Conservation (phyloP, 1,140 invertebrate genomes). For the Odontomachus brunneus region DNA sequence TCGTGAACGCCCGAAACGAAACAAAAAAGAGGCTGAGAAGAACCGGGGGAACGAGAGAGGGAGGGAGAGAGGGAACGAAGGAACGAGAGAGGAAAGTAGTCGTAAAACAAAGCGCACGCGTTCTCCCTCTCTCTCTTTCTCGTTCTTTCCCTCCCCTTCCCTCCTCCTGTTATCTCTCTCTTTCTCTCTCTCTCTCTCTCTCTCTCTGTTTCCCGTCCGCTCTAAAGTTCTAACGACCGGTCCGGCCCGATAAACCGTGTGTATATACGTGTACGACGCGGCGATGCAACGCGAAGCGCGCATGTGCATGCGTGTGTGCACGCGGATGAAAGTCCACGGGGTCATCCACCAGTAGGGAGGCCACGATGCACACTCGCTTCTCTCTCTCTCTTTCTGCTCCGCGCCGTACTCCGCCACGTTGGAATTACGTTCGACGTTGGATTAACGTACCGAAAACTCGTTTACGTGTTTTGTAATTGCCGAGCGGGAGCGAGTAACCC, state of each 20-base stretch:
- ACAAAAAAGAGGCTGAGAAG: not conserved
- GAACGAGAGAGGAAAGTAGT: slow-evolving; percentile 46
- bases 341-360: slow-evolving; percentile 64
- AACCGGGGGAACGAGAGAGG: too few relatives aligned
- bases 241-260: slow-evolving; percentile 66
- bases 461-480: slow-evolving; percentile 73
- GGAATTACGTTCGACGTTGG: slow-evolving; percentile 70
- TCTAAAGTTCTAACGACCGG: slow-evolving; percentile 72
- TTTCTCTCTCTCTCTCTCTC: not conserved
- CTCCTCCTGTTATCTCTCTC: not conserved
- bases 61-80: not conserved
- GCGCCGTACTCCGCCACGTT: slow-evolving; percentile 24
- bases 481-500: slow-evolving; percentile 5
- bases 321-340: slow-evolving; percentile 68
- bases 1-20: slow-evolving; percentile 45
- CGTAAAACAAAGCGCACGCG: slow-evolving; percentile 61
- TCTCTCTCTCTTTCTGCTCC: too few relatives aligned
- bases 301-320: slow-evolving; percentile 13
- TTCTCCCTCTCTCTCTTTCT: not conserved
- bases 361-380: slow-evolving; percentile 55
- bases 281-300: not conserved
- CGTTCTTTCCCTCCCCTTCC: not conserved
- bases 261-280: slow-evolving; percentile 33
- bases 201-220: not conserved
- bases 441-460: slow-evolving; percentile 75